These are phyloP conservation scores for Malurus alboscapulatus DNA, from an alignment of 2,113 vertebrate species.

Conservation along the genomic window DNA sequence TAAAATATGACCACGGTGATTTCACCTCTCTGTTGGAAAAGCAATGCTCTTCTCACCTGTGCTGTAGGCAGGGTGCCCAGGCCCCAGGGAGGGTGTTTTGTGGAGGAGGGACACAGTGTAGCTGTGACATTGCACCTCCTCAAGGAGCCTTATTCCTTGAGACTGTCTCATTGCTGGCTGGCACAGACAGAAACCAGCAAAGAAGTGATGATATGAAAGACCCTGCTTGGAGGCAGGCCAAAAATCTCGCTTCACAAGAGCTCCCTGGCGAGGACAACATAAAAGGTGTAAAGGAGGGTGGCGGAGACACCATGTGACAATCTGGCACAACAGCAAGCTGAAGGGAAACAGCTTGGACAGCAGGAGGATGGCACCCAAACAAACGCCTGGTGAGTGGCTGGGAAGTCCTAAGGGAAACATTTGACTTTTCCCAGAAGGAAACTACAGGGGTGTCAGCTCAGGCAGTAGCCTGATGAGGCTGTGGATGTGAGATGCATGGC, in stretches of 20 bases:
- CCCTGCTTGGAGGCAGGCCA: conserved; percentile 11
- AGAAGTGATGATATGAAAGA: conserved; percentile 18
- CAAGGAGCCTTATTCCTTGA: background rate
- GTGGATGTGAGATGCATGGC: background rate
- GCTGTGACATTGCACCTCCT: background rate
- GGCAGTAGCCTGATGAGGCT: background rate
- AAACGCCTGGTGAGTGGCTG: conserved; percentile 30
- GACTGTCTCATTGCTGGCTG: background rate
- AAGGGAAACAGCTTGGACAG: conserved; percentile 47
- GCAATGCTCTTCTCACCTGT: background rate
- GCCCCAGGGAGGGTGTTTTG: background rate
- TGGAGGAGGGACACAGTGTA: background rate
- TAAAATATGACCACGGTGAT: background rate
- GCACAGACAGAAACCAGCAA: background rate
- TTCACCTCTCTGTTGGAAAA: background rate
- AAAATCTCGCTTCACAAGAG: background rate
- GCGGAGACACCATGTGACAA: background rate
- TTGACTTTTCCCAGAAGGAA: conserved; percentile 44
- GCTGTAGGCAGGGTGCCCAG: background rate
- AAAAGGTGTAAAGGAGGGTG: conserved; percentile 6
- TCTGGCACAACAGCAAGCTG: background rate
- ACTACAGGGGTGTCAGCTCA: background rate
- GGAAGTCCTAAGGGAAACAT: conserved; percentile 14
- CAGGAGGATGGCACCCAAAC: conserved; percentile 49
- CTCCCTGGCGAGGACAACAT: background rate